Percentiles rank a stretch among this genome's conserved stretches.
Evolutionary conservation across 1,140 invertebrate genomes (phyloP).

Genomic region (Drosophila equinoxialis): DNA sequence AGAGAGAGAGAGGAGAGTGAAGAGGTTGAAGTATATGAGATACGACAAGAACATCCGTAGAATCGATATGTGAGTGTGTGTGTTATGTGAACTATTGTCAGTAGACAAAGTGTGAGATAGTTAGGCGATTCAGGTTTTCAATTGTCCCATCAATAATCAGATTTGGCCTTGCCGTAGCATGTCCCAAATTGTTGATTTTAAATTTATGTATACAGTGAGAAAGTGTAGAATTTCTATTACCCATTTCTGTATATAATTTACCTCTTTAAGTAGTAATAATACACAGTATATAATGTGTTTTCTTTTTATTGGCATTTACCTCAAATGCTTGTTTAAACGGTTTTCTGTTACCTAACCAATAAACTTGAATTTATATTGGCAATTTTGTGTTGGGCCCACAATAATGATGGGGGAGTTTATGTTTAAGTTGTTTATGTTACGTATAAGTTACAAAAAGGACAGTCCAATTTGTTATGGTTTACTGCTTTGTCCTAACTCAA

Average conservation of each 20-base stretch:
- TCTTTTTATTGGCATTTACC: not conserved
- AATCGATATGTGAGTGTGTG: not conserved
- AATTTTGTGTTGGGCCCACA: not conserved
- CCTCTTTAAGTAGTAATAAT: too few species aligned
- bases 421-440: not conserved
- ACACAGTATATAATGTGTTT: not conserved
- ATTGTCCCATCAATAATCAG: constrained; percentile 4
- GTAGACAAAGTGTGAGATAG: not conserved
- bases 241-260: not conserved
- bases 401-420: not conserved
- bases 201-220: not conserved
- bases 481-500: constrained; percentile 17
- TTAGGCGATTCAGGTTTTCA: constrained; percentile 2
- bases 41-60: not conserved
- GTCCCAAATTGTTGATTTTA: not conserved
- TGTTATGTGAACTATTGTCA: not conserved
- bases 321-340: too few species aligned
- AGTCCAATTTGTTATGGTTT: constrained; percentile 9
- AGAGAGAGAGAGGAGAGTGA: not conserved
- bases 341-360: not conserved
- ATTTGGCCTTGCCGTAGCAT: not conserved
- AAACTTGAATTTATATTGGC: not conserved
- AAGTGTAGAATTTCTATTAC: not conserved
- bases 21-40: not conserved
- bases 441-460: not conserved